These are phyloP conservation scores for Bergia sp. DNA, from an alignment of 92 coral and sea anemone genomes.

Conservation along the genomic window DNA sequence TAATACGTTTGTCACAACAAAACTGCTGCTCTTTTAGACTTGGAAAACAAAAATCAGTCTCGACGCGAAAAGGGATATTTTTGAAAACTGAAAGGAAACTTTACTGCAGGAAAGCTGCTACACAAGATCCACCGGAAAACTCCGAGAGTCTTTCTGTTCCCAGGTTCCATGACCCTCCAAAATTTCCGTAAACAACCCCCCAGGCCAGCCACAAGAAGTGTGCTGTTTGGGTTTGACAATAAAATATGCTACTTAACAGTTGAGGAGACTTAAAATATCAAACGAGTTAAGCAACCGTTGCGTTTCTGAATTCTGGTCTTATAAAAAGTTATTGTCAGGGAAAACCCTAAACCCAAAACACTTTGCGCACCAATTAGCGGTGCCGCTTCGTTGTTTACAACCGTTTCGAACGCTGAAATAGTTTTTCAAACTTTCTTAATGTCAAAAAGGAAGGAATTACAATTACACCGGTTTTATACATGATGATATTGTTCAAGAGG, in stretches of 20 bases:
- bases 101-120: background rate
- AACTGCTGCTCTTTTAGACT: too few relatives aligned
- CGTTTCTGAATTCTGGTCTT: background rate
- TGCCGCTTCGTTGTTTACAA: background rate
- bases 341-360: constrained; percentile 28
- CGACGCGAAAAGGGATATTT: too few relatives aligned
- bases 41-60: too few relatives aligned
- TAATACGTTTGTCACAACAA: too few relatives aligned
- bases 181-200: background rate
- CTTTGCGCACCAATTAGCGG: constrained; percentile 9
- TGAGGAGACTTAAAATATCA: background rate
- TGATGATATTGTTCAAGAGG: background rate
- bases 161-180: background rate
- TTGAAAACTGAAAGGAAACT: background rate
- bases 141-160: background rate
- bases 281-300: background rate
- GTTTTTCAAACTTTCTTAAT: background rate
- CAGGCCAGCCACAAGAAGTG: background rate
- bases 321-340: constrained; percentile 4
- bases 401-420: background rate
- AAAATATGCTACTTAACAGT: background rate
- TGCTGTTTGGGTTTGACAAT: background rate
- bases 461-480: too few relatives aligned
- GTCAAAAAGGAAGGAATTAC: too few relatives aligned
- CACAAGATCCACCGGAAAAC: constrained; percentile 1